Conservation (phyloP, 2,888 invertebrate species). For the Seira sanloemensis region DNA sequence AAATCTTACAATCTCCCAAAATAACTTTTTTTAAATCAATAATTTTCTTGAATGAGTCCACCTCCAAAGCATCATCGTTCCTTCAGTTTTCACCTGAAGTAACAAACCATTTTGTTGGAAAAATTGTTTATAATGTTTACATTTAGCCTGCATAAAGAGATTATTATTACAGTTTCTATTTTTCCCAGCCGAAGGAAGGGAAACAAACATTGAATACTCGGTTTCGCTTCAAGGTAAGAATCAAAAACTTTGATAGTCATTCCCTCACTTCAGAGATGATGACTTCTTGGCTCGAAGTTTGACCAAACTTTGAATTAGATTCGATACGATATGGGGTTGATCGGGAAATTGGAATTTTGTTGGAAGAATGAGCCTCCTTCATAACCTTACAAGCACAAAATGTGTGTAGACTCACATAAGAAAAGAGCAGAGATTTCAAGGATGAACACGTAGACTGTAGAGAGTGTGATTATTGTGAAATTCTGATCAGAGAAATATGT, state of each 20-base stretch:
- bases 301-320: neutral
- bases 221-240: conserved; percentile 21
- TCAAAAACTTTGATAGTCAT: conserved; percentile 25
- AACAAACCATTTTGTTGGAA: neutral
- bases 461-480: conserved; percentile 26
- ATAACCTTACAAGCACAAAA: neutral
- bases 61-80: too few relatives aligned
- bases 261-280: too few relatives aligned
- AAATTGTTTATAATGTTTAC: neutral
- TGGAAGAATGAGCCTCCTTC: conserved; percentile 37
- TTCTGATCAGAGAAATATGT: conserved; percentile 47
- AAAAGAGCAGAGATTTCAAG: neutral
- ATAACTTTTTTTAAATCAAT: conserved; percentile 3
- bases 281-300: neutral
- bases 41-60: too few relatives aligned
- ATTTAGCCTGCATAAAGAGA: neutral
- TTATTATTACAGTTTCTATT: too few relatives aligned
- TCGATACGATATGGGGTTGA: conserved; percentile 22
- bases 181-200: neutral
- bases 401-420: neutral
- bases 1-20: neutral
- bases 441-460: neutral
- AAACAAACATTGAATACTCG: too few relatives aligned
- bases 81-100: conserved; percentile 26
- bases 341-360: conserved; percentile 25